A percentile compares a stretch with the other conserved stretches of the same genome.
These are phyloP conservation scores for Hemichromis elongatus DNA, from an alignment of 2,113 vertebrate species.

Conservation along the genomic window DNA sequence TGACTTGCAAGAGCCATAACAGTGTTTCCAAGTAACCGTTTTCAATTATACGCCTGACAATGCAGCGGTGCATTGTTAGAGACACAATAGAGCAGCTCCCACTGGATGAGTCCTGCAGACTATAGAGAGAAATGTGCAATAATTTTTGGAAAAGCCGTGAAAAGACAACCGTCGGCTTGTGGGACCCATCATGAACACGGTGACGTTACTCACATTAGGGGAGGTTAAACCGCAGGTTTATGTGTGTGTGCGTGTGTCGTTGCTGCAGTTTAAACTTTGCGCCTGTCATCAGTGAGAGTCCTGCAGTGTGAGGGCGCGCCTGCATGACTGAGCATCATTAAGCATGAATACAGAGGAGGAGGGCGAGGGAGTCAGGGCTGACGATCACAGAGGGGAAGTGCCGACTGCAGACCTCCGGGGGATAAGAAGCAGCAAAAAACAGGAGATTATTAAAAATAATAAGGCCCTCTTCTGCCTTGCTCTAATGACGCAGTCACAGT, in stretches of 20 bases:
- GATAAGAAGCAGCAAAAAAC: slow-evolving; percentile 56
- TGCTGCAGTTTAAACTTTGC: background rate
- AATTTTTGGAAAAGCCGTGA: background rate
- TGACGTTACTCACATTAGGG: background rate
- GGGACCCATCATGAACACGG: background rate
- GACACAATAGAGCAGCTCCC: background rate
- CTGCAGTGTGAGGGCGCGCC: background rate
- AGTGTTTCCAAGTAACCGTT: background rate
- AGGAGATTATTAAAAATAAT: slow-evolving; percentile 69
- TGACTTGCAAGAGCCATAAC: background rate
- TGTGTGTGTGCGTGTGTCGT: background rate
- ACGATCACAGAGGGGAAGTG: slow-evolving; percentile 27
- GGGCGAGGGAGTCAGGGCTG: background rate
- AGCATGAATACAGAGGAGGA: background rate
- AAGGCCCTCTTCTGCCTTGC: slow-evolving; percentile 38
- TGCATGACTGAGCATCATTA: slow-evolving; percentile 30
- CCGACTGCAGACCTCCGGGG: slow-evolving; percentile 42
- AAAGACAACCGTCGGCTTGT: background rate
- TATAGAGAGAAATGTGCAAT: background rate
- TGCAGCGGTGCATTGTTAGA: background rate
- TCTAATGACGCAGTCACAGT: slow-evolving; percentile 45
- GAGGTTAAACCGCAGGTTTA: background rate
- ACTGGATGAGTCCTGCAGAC: background rate
- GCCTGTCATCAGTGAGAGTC: background rate
- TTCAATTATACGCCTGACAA: background rate